Conservation (phyloP, 2,113 vertebrate species). For the Cyanoramphus novaezelandiae region DNA sequence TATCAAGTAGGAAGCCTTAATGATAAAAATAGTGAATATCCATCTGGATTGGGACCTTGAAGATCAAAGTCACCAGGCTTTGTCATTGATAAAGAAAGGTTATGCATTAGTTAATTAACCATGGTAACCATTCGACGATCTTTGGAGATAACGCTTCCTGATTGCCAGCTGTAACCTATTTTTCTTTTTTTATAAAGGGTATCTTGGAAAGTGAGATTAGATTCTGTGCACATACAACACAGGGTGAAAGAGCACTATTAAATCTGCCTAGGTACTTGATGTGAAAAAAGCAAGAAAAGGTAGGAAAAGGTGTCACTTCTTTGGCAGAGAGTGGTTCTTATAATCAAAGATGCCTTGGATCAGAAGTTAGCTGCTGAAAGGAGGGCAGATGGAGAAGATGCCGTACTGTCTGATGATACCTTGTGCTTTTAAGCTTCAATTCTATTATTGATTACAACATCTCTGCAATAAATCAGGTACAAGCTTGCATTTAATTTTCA, state of each 20-base stretch:
- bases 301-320: neutral
- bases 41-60: neutral
- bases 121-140: neutral
- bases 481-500: constrained; percentile 53
- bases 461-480: constrained; percentile 29
- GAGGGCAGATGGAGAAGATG: neutral
- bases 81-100: neutral
- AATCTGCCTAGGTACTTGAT: neutral
- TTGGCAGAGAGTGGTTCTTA: neutral
- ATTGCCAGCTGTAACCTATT: neutral
- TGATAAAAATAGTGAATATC: neutral
- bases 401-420: neutral
- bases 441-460: constrained; percentile 55
- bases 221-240: neutral
- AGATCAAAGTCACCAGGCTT: neutral
- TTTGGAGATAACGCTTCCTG: neutral
- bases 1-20: neutral
- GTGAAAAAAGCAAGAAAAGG: neutral
- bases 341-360: neutral
- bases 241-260: neutral
- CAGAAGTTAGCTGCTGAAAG: neutral
- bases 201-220: neutral
- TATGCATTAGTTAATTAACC: neutral
- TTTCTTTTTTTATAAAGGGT: neutral
- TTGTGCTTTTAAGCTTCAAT: constrained; percentile 37